Evolutionary conservation across 2,797 vertebrate species (phyloP).

Genomic region (Scolopax rusticola): DNA sequence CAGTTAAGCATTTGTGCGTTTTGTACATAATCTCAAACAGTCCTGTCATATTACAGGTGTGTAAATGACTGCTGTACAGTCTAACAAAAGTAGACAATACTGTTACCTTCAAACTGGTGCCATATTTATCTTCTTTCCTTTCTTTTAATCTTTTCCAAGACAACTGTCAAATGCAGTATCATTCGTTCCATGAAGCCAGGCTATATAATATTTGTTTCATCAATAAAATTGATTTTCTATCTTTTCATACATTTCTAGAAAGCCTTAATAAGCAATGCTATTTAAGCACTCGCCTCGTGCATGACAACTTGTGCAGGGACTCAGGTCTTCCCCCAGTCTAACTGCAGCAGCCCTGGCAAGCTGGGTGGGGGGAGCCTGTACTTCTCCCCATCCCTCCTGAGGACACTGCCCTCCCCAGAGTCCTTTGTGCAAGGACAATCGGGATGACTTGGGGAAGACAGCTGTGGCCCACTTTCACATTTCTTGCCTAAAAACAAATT

Average conservation of each 20-base stretch:
- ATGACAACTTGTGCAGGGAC: not conserved
- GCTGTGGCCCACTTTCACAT: not conserved
- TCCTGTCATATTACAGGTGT: not conserved
- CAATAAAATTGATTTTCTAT: not conserved
- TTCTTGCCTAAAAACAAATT: not conserved
- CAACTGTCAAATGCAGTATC: not conserved
- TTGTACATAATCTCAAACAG: not conserved
- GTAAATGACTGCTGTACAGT: no score
- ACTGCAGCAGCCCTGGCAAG: not conserved
- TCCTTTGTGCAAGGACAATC: fast-evolving
- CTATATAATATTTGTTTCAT: not conserved
- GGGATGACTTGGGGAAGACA: not conserved
- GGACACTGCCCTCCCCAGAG: fast-evolving
- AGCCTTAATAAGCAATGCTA: not conserved
- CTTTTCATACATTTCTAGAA: not conserved
- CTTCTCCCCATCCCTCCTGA: not conserved
- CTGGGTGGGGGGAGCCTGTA: not conserved
- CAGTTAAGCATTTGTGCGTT: not conserved
- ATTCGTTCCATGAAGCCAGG: not conserved
- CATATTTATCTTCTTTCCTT: not conserved
- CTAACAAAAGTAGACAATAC: not conserved
- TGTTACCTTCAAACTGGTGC: not conserved
- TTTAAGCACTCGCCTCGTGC: not conserved
- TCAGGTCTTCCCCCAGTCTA: not conserved
- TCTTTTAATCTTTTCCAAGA: not conserved